These are phyloP conservation scores for Andrena bucephala DNA, from an alignment of 2,888 invertebrate genomes.

Conservation along the genomic window DNA sequence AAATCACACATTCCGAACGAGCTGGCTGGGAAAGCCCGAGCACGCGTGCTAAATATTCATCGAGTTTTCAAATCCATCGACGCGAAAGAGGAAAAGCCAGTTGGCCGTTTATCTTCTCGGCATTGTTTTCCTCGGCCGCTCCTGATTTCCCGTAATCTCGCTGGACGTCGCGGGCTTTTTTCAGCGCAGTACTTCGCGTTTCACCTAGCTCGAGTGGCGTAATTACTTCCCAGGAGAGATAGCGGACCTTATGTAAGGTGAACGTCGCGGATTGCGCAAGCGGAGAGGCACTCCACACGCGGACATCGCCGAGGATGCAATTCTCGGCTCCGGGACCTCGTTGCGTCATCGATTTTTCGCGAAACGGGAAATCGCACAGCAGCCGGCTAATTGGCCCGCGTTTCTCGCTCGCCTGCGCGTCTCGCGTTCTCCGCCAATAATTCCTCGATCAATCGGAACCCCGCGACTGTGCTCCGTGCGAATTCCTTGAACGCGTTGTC, in stretches of 20 bases:
- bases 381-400: conserved; percentile 6
- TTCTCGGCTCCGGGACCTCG: too few species aligned
- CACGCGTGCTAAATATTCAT: too few species aligned
- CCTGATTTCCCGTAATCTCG: neutral
- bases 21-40: too few species aligned
- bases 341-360: neutral
- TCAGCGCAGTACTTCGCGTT: neutral
- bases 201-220: neutral
- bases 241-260: conserved; percentile 35
- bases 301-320: neutral
- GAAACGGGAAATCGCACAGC: neutral
- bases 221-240: conserved; percentile 8
- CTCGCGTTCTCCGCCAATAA: neutral
- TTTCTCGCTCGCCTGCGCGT: neutral
- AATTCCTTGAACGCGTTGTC: neutral
- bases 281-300: neutral
- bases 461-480: neutral
- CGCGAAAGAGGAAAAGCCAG: neutral
- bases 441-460: neutral
- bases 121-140: neutral
- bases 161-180: neutral
- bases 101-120: neutral
- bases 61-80: neutral
- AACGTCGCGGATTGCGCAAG: conserved; percentile 10
- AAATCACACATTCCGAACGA: too few species aligned